Evolutionary conservation across 2,888 invertebrate genomes (phyloP).

Genomic region (Idaea aversata): DNA sequence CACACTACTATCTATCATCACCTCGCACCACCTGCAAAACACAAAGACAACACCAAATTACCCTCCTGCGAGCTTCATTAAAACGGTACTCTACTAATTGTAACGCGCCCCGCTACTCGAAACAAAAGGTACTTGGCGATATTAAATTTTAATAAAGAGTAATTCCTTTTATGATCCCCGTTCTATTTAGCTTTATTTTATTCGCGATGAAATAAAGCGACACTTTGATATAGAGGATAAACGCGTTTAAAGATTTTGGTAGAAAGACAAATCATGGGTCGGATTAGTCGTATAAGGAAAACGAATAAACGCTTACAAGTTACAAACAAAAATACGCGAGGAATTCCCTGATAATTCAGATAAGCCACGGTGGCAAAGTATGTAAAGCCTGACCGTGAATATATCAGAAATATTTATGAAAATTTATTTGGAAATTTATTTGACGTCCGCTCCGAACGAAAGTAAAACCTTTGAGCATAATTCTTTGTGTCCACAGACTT

Average conservation of each 20-base stretch:
- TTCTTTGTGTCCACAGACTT: slow-evolving; percentile 21
- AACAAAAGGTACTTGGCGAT: slow-evolving; percentile 50
- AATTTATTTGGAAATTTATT: slow-evolving; percentile 64
- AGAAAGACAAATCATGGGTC: slow-evolving; percentile 50
- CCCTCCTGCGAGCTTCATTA: slow-evolving; percentile 46
- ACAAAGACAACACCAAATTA: slow-evolving; percentile 27
- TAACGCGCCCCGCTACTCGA: slow-evolving; percentile 40
- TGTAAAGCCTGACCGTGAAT: slow-evolving; percentile 76
- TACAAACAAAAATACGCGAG: slow-evolving; percentile 56
- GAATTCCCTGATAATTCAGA: slow-evolving; percentile 74
- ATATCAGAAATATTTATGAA: slow-evolving; percentile 74
- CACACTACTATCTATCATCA: slow-evolving; percentile 40
- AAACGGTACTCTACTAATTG: slow-evolving; percentile 47
- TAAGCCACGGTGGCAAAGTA: slow-evolving; percentile 74
- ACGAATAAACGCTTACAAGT: slow-evolving; percentile 66
- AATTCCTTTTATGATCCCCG: slow-evolving; percentile 41
- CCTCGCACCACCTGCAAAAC: slow-evolving; percentile 46
- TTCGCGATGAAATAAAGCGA: slow-evolving; percentile 32
- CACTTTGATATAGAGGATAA: slow-evolving; percentile 16
- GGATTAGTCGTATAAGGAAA: slow-evolving; percentile 66
- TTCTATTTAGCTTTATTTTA: slow-evolving; percentile 52
- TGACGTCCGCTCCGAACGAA: slow-evolving; percentile 44
- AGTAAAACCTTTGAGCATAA: slow-evolving; percentile 29
- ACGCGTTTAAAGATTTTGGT: slow-evolving; percentile 55
- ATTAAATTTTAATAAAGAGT: slow-evolving; percentile 67